A percentile compares a stretch with the other conserved stretches of the same genome.
Conservation (phyloP, 2,113 vertebrate genomes). For the Alosa alosa region DNA sequence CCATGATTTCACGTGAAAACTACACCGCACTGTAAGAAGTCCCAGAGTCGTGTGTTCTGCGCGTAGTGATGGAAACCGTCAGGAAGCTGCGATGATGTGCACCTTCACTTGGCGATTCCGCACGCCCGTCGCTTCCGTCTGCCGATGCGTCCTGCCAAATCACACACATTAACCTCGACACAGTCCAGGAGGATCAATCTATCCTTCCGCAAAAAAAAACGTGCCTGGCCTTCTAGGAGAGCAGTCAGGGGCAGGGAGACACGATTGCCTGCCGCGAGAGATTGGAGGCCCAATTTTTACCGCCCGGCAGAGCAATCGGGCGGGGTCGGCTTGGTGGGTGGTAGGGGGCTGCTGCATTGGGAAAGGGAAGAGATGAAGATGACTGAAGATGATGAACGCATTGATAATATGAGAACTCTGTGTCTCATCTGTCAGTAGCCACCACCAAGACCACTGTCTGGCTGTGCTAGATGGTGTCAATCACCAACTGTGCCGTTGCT, state of each 20-base stretch:
- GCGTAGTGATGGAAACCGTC: conserved; percentile 29
- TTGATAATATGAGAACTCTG: background rate
- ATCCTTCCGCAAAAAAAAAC: conserved; percentile 59
- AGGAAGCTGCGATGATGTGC: conserved; percentile 14
- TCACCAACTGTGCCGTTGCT: background rate
- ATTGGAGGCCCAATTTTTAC: conserved; percentile 71
- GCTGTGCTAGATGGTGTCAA: background rate
- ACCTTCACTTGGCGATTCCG: conserved; percentile 45
- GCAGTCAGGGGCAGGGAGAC: background rate
- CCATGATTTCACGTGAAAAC: background rate
- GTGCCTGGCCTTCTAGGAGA: conserved; percentile 3
- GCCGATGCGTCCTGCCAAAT: conserved; percentile 63
- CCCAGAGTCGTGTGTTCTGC: background rate
- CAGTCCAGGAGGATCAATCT: conserved; percentile 66
- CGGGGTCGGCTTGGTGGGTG: conserved; percentile 38
- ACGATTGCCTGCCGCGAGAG: conserved; percentile 58
- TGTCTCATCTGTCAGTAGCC: background rate
- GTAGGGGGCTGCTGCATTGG: background rate
- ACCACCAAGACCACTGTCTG: too few species aligned
- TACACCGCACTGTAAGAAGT: background rate
- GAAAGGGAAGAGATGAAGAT: conserved; percentile 38
- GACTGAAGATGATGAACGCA: conserved; percentile 59
- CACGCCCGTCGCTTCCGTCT: conserved; percentile 61
- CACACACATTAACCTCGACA: conserved; percentile 69
- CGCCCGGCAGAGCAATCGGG: conserved; percentile 44